Percentiles rank a stretch among this genome's conserved stretches.
These are phyloP conservation scores for Drosophila willistoni DNA, from an alignment of 1,140 invertebrate species.

Conservation along the genomic window DNA sequence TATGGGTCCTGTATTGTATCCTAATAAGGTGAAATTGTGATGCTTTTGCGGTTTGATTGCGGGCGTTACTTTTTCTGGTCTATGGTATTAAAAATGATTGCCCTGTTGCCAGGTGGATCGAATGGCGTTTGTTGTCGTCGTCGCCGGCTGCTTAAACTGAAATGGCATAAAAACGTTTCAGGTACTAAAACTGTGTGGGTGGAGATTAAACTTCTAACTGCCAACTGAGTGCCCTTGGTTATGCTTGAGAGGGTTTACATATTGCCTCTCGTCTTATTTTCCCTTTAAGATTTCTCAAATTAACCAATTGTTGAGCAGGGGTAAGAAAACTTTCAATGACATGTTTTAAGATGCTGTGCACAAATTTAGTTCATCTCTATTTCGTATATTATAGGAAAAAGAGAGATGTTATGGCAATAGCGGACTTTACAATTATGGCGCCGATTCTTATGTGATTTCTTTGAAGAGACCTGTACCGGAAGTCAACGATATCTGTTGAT, in stretches of 20 bases:
- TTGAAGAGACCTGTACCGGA: no score
- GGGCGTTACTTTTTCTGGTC: conserved; percentile 21
- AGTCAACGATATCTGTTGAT: no score
- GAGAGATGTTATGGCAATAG: no score
- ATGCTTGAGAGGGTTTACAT: conserved; percentile 5
- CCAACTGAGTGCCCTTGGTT: background rate
- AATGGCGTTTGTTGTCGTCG: conserved; percentile 19
- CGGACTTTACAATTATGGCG: no score
- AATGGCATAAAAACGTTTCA: conserved; percentile 19
- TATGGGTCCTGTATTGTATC: background rate
- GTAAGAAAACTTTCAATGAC: background rate
- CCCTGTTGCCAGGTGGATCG: conserved; percentile 27
- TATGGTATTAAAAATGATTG: conserved; percentile 37
- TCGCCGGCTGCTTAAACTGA: background rate
- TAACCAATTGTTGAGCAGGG: background rate
- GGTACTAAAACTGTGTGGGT: conserved; percentile 2
- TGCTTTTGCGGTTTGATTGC: conserved; percentile 41
- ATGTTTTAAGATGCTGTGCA: no score
- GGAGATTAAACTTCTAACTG: conserved; percentile 7
- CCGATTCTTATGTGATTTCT: no score
- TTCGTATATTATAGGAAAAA: no score
- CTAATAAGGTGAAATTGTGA: conserved; percentile 37
- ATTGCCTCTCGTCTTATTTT: background rate
- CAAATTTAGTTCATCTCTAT: no score
- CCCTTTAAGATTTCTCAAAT: conserved; percentile 2